Evolutionary conservation across 2,113 vertebrate genomes (phyloP).

Genomic region (Barnardius zonarius): DNA sequence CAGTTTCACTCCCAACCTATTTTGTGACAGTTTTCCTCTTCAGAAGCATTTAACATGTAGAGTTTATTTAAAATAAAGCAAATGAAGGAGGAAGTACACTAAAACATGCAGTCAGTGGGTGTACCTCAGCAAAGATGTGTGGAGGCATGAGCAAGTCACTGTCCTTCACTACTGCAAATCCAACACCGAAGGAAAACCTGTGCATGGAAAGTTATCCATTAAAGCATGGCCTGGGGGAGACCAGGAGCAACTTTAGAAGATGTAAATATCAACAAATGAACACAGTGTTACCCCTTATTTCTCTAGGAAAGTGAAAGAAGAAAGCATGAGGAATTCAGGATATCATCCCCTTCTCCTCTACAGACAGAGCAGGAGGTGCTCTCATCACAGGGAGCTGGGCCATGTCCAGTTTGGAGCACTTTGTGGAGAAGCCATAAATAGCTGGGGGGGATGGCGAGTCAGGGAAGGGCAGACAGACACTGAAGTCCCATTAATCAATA

Average conservation of each 20-base stretch:
- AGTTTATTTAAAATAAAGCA: background rate
- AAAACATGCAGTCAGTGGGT: fast-evolving
- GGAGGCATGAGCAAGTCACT: background rate
- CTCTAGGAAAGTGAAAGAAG: background rate
- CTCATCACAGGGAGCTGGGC: background rate
- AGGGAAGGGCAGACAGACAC: background rate
- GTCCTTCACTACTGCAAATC: background rate
- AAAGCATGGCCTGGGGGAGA: no score
- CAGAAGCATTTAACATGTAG: background rate
- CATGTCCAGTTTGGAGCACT: background rate
- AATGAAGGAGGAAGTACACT: background rate
- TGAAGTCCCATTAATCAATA: background rate
- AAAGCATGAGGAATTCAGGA: background rate
- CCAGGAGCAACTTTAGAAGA: background rate
- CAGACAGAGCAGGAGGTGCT: background rate
- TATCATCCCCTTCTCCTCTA: background rate
- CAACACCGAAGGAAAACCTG: background rate
- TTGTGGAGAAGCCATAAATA: no score
- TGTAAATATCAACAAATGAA: fast-evolving
- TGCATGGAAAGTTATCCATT: fast-evolving
- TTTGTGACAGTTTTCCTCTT: background rate
- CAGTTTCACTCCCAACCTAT: background rate
- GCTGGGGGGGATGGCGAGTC: background rate
- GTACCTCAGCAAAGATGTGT: fast-evolving
- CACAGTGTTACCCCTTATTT: background rate